These are phyloP conservation scores for Hafferia zeledoni DNA, from an alignment of 2,797 vertebrate species.

Conservation along the genomic window DNA sequence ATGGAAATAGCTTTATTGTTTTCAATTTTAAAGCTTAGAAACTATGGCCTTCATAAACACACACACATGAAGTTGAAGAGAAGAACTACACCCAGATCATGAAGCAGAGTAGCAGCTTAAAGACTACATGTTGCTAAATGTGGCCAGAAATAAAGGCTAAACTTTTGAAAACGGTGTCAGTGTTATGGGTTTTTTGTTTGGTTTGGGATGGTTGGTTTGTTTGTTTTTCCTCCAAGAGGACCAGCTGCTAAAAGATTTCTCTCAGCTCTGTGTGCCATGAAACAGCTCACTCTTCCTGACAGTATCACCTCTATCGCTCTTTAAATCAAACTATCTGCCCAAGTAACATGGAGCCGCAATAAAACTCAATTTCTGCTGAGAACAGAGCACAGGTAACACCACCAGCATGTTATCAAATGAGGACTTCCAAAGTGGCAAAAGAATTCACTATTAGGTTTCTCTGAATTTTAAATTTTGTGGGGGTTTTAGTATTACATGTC, in stretches of 20 bases:
- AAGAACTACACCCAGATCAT: background rate
- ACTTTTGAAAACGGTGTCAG: background rate
- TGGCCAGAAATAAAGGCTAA: background rate
- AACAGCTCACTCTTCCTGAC: background rate
- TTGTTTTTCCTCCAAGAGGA: background rate
- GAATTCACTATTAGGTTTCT: background rate
- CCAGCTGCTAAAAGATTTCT: background rate
- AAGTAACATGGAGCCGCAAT: background rate
- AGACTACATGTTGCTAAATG: background rate
- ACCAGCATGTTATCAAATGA: rapidly evolving
- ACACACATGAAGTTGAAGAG: background rate
- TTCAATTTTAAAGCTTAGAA: background rate
- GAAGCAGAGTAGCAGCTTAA: background rate
- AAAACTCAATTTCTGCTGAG: background rate
- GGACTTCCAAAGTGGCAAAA: background rate
- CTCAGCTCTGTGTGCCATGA: background rate
- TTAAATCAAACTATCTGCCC: background rate
- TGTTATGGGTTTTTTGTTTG: rapidly evolving
- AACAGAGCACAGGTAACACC: background rate
- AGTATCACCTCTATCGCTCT: background rate
- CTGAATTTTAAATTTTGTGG: background rate
- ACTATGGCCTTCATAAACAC: background rate
- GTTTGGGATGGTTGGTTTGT: background rate
- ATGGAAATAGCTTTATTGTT: background rate
- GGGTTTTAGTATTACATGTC: background rate